These are phyloP conservation scores for Lampropteryx suffumata DNA, from an alignment of 2,888 invertebrate species.

Conservation along the genomic window DNA sequence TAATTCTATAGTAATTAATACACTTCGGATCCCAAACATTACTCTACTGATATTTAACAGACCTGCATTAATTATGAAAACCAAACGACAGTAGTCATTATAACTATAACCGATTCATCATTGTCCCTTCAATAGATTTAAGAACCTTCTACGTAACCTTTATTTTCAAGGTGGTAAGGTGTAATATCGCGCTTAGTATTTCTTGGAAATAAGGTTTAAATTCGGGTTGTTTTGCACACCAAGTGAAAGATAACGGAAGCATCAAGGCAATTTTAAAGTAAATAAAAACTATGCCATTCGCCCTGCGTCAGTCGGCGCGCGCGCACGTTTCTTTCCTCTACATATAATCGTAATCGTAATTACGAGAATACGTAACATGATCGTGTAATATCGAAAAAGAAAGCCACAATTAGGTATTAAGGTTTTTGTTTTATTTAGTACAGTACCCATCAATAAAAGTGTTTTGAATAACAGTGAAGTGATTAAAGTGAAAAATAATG, in stretches of 20 bases:
- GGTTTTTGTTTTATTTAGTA: too few relatives aligned
- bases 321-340: slow-evolving; percentile 35
- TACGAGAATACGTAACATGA: background rate
- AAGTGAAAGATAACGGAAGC: slow-evolving; percentile 54
- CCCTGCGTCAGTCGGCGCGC: slow-evolving; percentile 41
- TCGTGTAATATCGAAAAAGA: background rate
- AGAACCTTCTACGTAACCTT: slow-evolving; percentile 14
- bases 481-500: slow-evolving; percentile 42
- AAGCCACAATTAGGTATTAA: too few relatives aligned
- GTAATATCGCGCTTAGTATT: slow-evolving; percentile 28
- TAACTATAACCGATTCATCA: slow-evolving; percentile 28
- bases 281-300: slow-evolving; percentile 48
- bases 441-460: slow-evolving; percentile 23
- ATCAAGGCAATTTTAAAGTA: slow-evolving; percentile 33
- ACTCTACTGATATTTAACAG: too few relatives aligned
- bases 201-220: slow-evolving; percentile 25
- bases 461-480: slow-evolving; percentile 8
- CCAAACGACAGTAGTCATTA: too few relatives aligned
- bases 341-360: too few relatives aligned
- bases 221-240: slow-evolving; percentile 45
- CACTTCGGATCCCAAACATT: too few relatives aligned
- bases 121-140: slow-evolving; percentile 16
- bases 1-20: too few relatives aligned
- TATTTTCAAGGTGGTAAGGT: slow-evolving; percentile 30
- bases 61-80: too few relatives aligned